A percentile compares a stretch with the other conserved stretches of the same genome.
phyloP scores from a whole-genome alignment of 1,140 invertebrate species.

The Polyergus mexicanus region DNA sequence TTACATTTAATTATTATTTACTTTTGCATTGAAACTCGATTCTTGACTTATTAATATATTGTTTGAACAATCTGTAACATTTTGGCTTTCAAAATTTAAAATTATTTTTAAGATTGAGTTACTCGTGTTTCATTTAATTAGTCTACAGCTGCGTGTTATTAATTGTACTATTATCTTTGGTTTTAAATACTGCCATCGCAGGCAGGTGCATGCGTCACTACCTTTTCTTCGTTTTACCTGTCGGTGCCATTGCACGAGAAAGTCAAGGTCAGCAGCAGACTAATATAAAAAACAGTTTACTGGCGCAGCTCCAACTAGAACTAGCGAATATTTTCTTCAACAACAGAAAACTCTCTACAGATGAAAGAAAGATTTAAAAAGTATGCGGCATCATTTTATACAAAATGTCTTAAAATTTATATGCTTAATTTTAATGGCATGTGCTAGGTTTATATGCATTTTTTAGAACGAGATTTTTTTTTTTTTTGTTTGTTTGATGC shows the following conservation, averaged over 20 bases:
- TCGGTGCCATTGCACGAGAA: not conserved
- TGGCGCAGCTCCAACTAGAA: not conserved
- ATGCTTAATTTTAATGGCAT: too few relatives aligned
- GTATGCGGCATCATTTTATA: not conserved
- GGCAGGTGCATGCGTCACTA: not conserved
- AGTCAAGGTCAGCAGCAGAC: not conserved
- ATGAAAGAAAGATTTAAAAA: not conserved
- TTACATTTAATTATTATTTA: not conserved
- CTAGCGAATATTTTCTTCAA: not conserved
- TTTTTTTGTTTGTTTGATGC: not conserved
- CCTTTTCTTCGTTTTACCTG: not conserved
- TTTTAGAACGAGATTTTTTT: not conserved
- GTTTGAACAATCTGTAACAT: not conserved
- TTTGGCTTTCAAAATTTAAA: not conserved
- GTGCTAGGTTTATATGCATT: too few relatives aligned
- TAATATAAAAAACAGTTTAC: slow-evolving; percentile 11
- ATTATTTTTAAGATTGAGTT: not conserved
- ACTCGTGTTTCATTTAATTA: not conserved
- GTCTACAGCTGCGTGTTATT: not conserved
- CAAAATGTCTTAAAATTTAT: not conserved
- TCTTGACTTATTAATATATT: not conserved
- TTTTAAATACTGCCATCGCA: not conserved
- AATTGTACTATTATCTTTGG: not conserved
- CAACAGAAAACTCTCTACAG: not conserved
- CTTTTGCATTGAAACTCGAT: not conserved